Base-by-base conservation (phyloP, 1,140 invertebrate species). In the Platorchestia sp. region DNA sequence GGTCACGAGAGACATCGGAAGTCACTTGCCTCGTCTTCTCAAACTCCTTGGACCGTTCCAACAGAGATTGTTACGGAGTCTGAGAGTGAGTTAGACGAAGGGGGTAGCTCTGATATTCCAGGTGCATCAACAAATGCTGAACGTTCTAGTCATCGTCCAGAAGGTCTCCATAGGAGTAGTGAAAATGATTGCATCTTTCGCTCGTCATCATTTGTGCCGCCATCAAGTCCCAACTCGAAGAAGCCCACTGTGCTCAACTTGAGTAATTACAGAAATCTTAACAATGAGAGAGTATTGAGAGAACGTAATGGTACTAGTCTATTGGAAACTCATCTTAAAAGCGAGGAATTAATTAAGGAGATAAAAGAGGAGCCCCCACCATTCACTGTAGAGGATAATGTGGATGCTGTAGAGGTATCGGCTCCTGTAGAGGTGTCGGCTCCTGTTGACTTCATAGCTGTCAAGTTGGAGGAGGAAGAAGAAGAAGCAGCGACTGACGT, bases 381-480 rank as follows among this genome's bases (percentile, higher is more conserved):
- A 14, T 43, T 22, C 59, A 27, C 7, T 75, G 10, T 27, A 27
- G 59, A 89, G 0, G 87, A 89, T 7, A 89, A 14, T 36, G 87
- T 41, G 87, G 41, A 89, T 89, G 27, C 87, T 89, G 87, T 42
- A 0, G 41, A 41, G 42, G 27, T 41, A 42, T 19, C 10, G 41
- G n/a, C 43, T 44, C 87, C 41, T 42, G 41, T 93, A 6, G 91
- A 93, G n/a, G n/a, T 41, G 27, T 19, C 10, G 41, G n/a, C 43
- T 44, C 87, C 41, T 42, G 41, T 93, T 40, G 91, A 93, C 91
- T 44, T 44, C 45, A 93, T 93, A 6, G 44, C 91, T 47, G 91
- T 93, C 41, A 93, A 93, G 91, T 10, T 44, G 27, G 87, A 93
- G 45, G 91, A 45, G 36, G 91, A 93, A 19, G 91, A 91, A 44